Percentiles rank a stretch among this genome's conserved stretches.
These are phyloP conservation scores for Limnodromus scolopaceus DNA, from an alignment of 2,797 vertebrate species.

Conservation along the genomic window DNA sequence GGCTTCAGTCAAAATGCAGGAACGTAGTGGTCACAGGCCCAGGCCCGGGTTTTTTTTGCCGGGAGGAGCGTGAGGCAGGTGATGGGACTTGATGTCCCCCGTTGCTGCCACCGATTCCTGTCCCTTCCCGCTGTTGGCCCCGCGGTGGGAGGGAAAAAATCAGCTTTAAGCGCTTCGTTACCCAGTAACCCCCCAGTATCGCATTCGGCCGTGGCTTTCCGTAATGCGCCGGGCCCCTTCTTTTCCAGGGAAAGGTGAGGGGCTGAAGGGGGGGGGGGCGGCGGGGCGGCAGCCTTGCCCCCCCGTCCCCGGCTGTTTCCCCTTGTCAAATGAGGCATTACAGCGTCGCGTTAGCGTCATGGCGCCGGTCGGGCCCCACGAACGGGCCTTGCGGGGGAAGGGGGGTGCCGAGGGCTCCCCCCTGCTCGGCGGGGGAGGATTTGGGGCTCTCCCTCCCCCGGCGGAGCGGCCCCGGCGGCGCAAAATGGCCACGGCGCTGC, in stretches of 20 bases:
- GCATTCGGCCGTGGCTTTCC: fast-evolving
- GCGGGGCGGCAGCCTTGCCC: not conserved
- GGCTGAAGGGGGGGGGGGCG: not conserved
- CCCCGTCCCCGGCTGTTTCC: not conserved
- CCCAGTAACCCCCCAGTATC: fast-evolving
- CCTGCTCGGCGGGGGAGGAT: not conserved
- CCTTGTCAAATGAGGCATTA: not conserved
- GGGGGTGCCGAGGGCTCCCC: not conserved
- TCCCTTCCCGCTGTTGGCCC: not conserved
- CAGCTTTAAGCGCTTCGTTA: not conserved
- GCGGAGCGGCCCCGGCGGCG: not conserved
- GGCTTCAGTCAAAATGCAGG: not conserved
- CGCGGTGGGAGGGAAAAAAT: not conserved
- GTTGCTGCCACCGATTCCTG: fast-evolving
- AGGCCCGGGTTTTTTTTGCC: not conserved
- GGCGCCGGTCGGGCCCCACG: not conserved
- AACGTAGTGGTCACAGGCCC: fast-evolving
- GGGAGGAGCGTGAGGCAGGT: not conserved
- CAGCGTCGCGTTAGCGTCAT: not conserved
- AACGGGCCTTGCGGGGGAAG: too few relatives aligned
- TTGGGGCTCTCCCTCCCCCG: not conserved
- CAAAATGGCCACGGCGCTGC: too few relatives aligned
- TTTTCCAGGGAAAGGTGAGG: not conserved
- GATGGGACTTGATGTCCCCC: not conserved
- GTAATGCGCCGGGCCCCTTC: fast-evolving